Percentiles rank a stretch among this genome's conserved stretches.
Evolutionary conservation across 2,797 vertebrate genomes (phyloP).

Genomic region (Fistularia commersonii): DNA sequence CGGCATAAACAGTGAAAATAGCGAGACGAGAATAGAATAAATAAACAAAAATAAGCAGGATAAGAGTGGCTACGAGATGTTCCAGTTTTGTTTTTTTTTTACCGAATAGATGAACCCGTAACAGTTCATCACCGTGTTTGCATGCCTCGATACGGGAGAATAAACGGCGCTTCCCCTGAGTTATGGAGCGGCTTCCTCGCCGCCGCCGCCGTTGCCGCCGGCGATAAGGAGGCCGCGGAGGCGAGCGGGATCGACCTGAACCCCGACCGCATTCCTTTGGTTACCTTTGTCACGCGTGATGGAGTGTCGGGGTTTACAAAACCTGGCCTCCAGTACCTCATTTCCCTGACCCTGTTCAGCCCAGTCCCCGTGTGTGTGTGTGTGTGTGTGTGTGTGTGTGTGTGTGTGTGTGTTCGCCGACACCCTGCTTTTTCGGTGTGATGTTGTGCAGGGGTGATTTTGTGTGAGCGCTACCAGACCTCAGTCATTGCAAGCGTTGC

Average conservation of each 20-base stretch:
- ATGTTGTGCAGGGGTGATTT: slow-evolving; percentile 60
- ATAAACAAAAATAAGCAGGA: too few species aligned
- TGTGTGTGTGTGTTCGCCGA: slow-evolving; percentile 27
- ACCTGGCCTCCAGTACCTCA: slow-evolving; percentile 54
- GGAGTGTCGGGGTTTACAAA: slow-evolving; percentile 62
- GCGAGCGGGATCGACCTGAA: slow-evolving; percentile 38
- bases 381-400: slow-evolving; percentile 2
- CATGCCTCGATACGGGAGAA: slow-evolving; percentile 24
- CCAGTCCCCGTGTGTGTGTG: slow-evolving; percentile 32
- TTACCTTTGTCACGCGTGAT: slow-evolving; percentile 68
- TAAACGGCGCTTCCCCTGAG: slow-evolving; percentile 37
- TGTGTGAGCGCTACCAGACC: slow-evolving; percentile 60
- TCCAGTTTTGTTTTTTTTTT: slow-evolving; percentile 6
- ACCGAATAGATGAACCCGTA: slow-evolving; percentile 13
- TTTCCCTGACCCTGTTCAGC: slow-evolving; percentile 55
- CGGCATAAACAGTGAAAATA: too few species aligned
- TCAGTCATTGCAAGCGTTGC: slow-evolving; percentile 43
- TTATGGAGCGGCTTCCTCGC: slow-evolving; percentile 43
- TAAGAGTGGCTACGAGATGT: not conserved
- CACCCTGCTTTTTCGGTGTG: slow-evolving; percentile 49
- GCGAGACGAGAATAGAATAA: too few species aligned
- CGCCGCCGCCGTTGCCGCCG: slow-evolving; percentile 30
- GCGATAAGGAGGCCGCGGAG: slow-evolving; percentile 42
- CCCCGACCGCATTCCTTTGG: slow-evolving; percentile 57
- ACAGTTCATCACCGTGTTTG: slow-evolving; percentile 16